These are phyloP conservation scores for Macroramphosus scolopax DNA, from an alignment of 2,797 vertebrate genomes.

Conservation along the genomic window DNA sequence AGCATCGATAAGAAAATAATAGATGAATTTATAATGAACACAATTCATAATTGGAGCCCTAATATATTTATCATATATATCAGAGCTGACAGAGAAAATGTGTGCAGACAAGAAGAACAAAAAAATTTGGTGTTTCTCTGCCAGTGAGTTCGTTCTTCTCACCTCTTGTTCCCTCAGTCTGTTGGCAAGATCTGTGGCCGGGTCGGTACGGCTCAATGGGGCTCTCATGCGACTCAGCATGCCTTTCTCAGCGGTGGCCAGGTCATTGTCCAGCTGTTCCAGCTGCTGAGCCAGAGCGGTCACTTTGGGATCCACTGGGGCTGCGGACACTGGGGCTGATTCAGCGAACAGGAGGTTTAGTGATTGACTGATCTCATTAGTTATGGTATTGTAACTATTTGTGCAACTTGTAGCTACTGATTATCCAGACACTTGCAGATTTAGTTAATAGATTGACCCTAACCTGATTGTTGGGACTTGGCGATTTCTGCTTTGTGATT, in stretches of 20 bases:
- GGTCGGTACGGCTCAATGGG: conserved; percentile 80
- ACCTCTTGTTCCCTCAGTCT: conserved; percentile 89
- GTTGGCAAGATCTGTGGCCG: conserved; percentile 80
- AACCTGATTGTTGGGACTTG: conserved; percentile 65
- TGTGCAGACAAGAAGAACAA: neutral
- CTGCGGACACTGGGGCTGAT: conserved; percentile 60
- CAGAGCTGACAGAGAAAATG: neutral
- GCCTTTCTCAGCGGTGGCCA: conserved; percentile 78
- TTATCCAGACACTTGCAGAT: neutral
- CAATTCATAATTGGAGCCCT: no score
- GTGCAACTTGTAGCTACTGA: neutral
- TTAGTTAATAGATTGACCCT: conserved; percentile 12
- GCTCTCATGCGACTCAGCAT: conserved; percentile 79
- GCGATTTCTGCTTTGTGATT: conserved; percentile 60
- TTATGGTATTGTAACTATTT: neutral
- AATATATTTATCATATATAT: no score
- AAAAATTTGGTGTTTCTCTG: neutral
- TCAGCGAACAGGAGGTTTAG: conserved; percentile 1
- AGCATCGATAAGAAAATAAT: no score
- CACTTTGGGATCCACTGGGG: conserved; percentile 75
- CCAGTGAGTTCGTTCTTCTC: conserved; percentile 25
- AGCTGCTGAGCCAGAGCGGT: conserved; percentile 77
- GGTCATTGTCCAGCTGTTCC: conserved; percentile 78
- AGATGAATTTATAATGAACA: no score
- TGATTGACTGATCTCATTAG: no score